These are phyloP conservation scores for Ochropacha duplaris DNA, from an alignment of 2,888 invertebrate genomes.

Conservation along the genomic window DNA sequence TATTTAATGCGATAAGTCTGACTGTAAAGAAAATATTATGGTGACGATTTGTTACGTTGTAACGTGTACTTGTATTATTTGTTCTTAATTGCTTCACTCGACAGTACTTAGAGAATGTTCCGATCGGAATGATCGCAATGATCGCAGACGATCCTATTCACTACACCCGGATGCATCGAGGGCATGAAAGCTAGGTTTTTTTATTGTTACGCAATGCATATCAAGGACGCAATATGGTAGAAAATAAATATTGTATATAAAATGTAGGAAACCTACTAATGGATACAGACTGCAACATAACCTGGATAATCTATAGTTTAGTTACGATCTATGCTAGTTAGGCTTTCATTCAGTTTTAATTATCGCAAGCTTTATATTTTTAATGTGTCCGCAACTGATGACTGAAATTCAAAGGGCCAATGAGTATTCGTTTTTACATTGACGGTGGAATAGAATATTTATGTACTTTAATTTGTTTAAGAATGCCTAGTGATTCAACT, in stretches of 20 bases:
- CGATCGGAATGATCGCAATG: no score
- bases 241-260: conserved; percentile 82
- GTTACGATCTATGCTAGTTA: conserved; percentile 79
- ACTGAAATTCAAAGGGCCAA: conserved; percentile 79
- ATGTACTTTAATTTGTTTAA: conserved; percentile 53
- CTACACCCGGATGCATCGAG: conserved; percentile 64
- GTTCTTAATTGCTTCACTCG: conserved; percentile 74
- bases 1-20: conserved; percentile 82
- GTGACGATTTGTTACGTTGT: conserved; percentile 71
- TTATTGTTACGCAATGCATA: conserved; percentile 84
- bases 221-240: conserved; percentile 83
- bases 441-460: conserved; percentile 48
- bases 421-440: conserved; percentile 64
- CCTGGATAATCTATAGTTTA: conserved; percentile 78
- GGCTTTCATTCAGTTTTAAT: conserved; percentile 73
- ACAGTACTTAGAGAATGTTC: conserved; percentile 71
- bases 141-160: conserved; percentile 42
- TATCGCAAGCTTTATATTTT: conserved; percentile 78
- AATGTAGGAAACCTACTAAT: conserved; percentile 73
- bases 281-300: conserved; percentile 77
- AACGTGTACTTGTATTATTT: conserved; percentile 72
- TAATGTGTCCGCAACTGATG: conserved; percentile 75
- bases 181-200: conserved; percentile 80
- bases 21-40: conserved; percentile 72
- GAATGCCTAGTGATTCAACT: conserved; percentile 64